phyloP scores from a whole-genome alignment of 2,888 invertebrate genomes.

The Chaetoderma sp. region DNA sequence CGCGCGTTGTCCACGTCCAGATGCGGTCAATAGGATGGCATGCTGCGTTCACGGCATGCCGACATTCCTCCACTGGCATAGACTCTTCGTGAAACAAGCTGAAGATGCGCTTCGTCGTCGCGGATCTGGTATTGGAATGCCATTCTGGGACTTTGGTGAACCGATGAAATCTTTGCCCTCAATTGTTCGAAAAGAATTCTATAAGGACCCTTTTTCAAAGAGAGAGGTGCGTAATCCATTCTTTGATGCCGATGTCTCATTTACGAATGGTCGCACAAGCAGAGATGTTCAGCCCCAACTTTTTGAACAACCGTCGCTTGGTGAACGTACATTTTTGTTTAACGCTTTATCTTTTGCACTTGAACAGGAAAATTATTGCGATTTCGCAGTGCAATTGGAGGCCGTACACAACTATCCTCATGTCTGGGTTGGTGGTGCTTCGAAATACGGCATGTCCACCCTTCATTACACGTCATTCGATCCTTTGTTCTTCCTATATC shows the following conservation, averaged over 20 bases:
- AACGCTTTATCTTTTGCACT: slow-evolving; percentile 34
- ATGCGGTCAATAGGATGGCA: slow-evolving; percentile 29
- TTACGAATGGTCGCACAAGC: slow-evolving; percentile 19
- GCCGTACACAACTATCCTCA: slow-evolving; percentile 21
- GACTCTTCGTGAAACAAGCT: slow-evolving; percentile 35
- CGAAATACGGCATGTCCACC: slow-evolving; percentile 24
- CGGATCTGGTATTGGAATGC: slow-evolving; percentile 36
- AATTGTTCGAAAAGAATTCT: slow-evolving; percentile 28
- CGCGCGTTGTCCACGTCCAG: slow-evolving; percentile 34
- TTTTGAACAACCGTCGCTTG: slow-evolving; percentile 22
- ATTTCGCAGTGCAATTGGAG: slow-evolving; percentile 38
- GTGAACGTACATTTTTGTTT: slow-evolving; percentile 34
- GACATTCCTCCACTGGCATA: slow-evolving; percentile 39
- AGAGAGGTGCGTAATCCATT: slow-evolving; percentile 32
- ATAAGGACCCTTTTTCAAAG: slow-evolving; percentile 22
- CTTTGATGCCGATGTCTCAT: slow-evolving; percentile 28
- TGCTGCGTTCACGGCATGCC: slow-evolving; percentile 35
- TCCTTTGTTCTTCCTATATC: slow-evolving; percentile 25
- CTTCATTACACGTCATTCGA: slow-evolving; percentile 29
- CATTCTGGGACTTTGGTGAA: slow-evolving; percentile 40
- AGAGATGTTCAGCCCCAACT: slow-evolving; percentile 20
- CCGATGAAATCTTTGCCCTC: slow-evolving; percentile 31
- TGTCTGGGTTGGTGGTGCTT: slow-evolving; percentile 18
- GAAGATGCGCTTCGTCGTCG: slow-evolving; percentile 35
- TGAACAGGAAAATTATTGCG: slow-evolving; percentile 38